Evolutionary conservation across 1,140 invertebrate species (phyloP), one percentile per base, ranked within the genome.

Genomic region (Pseudomyrmex dendroicus): DNA sequence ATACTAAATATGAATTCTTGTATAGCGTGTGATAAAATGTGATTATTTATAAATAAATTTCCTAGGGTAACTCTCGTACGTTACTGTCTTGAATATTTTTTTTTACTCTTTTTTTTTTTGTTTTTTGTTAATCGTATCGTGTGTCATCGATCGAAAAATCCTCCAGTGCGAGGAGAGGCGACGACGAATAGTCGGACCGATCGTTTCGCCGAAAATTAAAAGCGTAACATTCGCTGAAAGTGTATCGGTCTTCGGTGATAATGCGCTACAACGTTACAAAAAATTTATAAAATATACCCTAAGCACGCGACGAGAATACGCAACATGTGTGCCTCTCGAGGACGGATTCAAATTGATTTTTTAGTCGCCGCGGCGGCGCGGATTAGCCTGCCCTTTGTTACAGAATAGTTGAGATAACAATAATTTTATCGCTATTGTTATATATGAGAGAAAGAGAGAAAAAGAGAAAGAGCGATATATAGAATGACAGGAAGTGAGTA

Each of bases 31-130:
- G 68, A 86, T 73, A 89, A 91, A 83, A 89, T 90, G 87, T 92
- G 84, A 91, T 92, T 91, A 92, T 91, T 91, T 91, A 91, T 91
- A 87, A 80, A 89, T 87, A 89, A 84, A 89, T 88, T 90, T 84
- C 83, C 63, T 89, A 86, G 85, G 82, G 82, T 84, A 90, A 86
- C 74, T 86, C 86, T 86, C 86, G 52, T 83, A 88, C 22, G 73
- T 85, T 35, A 90, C 80, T 91, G 87, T 87, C 89, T 73, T 64
- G 82, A 86, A 85, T 82, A 90, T 90, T 91, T 80, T 35, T 35
- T 35, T 35, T 35, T 20, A 0, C 20, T 20, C 20, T 20, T 35
- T 35, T 35, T 4, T 7, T 35, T 7, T 35, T 35, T 7, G 7
- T 35, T 35, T 35, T 91, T 90, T 85, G 84, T 83, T 67, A 77